Conservation (phyloP, 2,888 invertebrate genomes). For the Barypeithes pellucidus region DNA sequence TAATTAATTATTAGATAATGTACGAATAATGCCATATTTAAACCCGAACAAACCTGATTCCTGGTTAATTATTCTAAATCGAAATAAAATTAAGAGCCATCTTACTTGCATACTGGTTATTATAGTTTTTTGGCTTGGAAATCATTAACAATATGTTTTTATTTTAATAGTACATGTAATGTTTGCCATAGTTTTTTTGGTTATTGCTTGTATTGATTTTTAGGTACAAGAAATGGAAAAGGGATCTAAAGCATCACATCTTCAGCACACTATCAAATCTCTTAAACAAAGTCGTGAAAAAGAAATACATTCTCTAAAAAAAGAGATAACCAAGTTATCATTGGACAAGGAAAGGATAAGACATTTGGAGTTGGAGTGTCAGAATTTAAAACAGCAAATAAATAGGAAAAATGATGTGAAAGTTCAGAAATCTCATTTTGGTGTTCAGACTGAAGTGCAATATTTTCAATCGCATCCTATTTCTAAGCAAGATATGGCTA, state of each 20-base stretch:
- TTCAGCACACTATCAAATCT: conserved; percentile 9
- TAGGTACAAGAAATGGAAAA: conserved; percentile 31
- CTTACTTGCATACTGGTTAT: too few relatives aligned
- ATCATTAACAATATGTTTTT: too few relatives aligned
- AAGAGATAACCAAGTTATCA: conserved; percentile 25
- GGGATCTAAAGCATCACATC: background rate
- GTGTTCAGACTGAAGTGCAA: conserved; percentile 20
- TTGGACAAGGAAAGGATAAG: conserved; percentile 20
- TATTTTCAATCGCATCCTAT: too few relatives aligned
- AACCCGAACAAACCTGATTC: too few relatives aligned
- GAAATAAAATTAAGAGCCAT: too few relatives aligned
- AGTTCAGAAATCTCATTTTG: conserved; percentile 21
- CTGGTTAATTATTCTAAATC: too few relatives aligned
- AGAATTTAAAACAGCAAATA: conserved; percentile 37
- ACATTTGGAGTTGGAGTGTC: conserved; percentile 28
- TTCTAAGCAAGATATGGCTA: background rate
- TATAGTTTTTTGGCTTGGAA: too few relatives aligned
- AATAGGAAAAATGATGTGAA: background rate
- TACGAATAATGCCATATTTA: too few relatives aligned
- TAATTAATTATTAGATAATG: too few relatives aligned
- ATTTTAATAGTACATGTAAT: too few relatives aligned
- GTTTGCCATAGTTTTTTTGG: too few relatives aligned
- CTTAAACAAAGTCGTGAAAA: conserved; percentile 29
- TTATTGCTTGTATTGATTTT: background rate
- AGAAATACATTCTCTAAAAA: conserved; percentile 33